Evolutionary conservation across 1,140 invertebrate genomes (phyloP), one percentile per base, ranked within the genome.

Genomic region (Homalodisca vitripennis): DNA sequence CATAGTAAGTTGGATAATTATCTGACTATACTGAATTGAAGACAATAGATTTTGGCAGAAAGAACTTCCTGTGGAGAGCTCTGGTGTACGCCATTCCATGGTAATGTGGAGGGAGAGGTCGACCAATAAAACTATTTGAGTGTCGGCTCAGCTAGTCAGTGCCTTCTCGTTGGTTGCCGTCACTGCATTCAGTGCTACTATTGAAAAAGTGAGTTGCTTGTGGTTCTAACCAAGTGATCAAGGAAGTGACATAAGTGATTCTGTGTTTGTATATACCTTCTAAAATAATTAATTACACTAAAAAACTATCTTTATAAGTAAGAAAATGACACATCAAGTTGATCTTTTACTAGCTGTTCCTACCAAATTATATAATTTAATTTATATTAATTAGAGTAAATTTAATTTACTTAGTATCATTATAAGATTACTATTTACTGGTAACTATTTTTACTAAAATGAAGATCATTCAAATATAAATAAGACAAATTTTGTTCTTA

Each of bases 61-160:
- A 51, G 22, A 3, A 51, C 48, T 51, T 51, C 48, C 48, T 51
- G 48, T 51, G 34, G 34, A 6, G 6, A 41, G 34, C 34, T 41
- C 6, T 41, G 48, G n/a, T n/a, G 48, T 20, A 20, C 6, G 48
- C n/a, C 48, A 51, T 51, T 51, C 48, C 48, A 51, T 51, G 17
- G 22, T 51, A 51, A 51, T 51, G 48, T 20, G 6, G 48, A 20
- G 48, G 48, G 48, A 22, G 48, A 51, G 22, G 48, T 51, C 3
- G 6, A 51, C 6, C 48, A 51, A 51, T 51, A 51, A 51, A 51
- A 51, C 48, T 51, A 51, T 51, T 51, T 3, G n/a, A n/a, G n/a
- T n/a, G n/a, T n/a, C n/a, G n/a, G n/a, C n/a, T 3, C 3, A 20
- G 48, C 48, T 3, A 6, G 48, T 20, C 22, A 3, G 34, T 20